These are phyloP conservation scores for Brachyptera putata DNA, from an alignment of 2,888 invertebrate species.

Conservation along the genomic window DNA sequence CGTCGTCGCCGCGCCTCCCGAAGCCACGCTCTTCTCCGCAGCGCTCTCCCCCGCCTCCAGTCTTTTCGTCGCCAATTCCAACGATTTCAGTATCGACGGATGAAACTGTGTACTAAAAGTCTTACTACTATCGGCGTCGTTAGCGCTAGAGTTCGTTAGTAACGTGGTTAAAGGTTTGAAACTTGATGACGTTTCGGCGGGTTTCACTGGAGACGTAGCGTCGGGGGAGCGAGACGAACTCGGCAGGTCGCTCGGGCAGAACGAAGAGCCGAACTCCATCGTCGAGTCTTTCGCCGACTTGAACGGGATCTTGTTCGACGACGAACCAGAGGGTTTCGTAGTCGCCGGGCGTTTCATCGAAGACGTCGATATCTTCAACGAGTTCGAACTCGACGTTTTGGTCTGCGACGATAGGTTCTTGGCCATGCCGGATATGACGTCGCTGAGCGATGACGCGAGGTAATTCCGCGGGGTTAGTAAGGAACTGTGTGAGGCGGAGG, in stretches of 20 bases:
- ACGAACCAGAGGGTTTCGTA: conserved; percentile 33
- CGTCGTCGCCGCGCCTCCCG: not conserved
- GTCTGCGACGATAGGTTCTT: conserved; percentile 39
- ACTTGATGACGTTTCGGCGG: not conserved
- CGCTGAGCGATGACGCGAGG: conserved; percentile 25
- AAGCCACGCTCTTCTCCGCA: not conserved
- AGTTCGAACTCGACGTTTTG: conserved; percentile 42
- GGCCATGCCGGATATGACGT: conserved; percentile 24
- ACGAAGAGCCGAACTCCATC: conserved; percentile 40
- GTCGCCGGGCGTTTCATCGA: conserved; percentile 24
- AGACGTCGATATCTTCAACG: conserved; percentile 31
- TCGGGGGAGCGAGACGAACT: conserved; percentile 16
- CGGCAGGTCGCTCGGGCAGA: conserved; percentile 40
- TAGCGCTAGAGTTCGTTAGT: not conserved
- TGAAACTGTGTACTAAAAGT: not conserved
- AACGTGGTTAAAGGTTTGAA: not conserved
- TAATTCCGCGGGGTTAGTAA: conserved; percentile 22
- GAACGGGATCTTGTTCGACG: conserved; percentile 44
- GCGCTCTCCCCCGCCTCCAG: conserved; percentile 2
- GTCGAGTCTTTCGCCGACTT: conserved; percentile 39
- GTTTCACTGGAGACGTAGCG: not conserved
- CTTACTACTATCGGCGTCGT: not conserved
- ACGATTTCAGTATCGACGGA: conserved; percentile 23
- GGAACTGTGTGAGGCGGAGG: conserved; percentile 24
- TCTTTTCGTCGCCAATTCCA: conserved; percentile 23